phyloP scores from a whole-genome alignment of 2,113 vertebrate genomes.

The Polyodon spathula region DNA sequence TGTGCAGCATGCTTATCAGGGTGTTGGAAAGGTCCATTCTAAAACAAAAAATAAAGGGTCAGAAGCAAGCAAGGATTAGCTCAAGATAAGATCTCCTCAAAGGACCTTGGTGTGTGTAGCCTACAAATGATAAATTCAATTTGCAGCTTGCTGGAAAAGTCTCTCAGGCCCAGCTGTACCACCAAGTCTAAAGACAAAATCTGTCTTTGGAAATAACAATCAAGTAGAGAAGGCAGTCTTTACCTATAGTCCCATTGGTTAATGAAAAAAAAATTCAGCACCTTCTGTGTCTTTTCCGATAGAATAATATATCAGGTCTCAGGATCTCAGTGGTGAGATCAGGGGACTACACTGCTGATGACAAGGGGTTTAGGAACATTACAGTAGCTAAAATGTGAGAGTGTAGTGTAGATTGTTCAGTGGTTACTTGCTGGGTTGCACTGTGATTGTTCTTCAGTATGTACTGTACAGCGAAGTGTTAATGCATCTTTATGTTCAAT shows the following conservation, averaged over 20 bases:
- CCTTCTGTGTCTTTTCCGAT: conserved; percentile 4
- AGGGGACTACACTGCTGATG: background rate
- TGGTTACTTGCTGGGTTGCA: too few relatives aligned
- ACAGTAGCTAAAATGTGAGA: background rate
- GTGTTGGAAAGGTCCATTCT: conserved; percentile 2
- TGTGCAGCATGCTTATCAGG: conserved; percentile 5
- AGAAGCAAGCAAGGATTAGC: conserved; percentile 15
- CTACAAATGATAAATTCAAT: conserved; percentile 26
- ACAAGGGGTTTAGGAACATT: background rate
- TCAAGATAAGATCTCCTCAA: conserved; percentile 20
- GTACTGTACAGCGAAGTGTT: too few relatives aligned
- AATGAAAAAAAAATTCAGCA: conserved; percentile 13
- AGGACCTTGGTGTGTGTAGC: conserved; percentile 14
- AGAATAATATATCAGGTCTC: background rate
- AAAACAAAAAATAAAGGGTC: conserved; percentile 9
- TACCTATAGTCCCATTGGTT: conserved; percentile 12
- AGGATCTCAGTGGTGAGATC: background rate
- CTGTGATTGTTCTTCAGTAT: too few relatives aligned
- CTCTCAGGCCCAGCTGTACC: conserved; percentile 17
- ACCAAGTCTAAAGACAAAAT: conserved; percentile 19
- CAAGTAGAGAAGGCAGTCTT: conserved; percentile 15
- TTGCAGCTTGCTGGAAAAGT: conserved; percentile 17
- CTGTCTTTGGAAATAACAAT: conserved; percentile 22
- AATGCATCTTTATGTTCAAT: too few relatives aligned
- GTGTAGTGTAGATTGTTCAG: too few relatives aligned